Percentiles rank a stretch among this genome's conserved stretches.
These are phyloP conservation scores for Patella vulgata DNA, from an alignment of 1,140 invertebrate species.

Conservation along the genomic window DNA sequence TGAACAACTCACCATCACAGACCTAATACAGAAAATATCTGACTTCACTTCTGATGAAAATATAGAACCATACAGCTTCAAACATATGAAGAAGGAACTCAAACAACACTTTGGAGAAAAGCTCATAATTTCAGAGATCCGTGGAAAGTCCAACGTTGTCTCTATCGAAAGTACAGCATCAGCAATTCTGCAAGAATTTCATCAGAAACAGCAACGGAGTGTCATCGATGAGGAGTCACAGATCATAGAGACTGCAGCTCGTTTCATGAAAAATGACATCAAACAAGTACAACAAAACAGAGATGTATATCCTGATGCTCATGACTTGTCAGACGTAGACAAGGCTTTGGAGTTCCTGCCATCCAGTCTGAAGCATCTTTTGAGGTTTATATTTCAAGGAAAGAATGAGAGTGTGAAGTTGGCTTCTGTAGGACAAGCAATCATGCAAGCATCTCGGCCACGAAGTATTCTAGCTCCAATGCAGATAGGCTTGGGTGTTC, in stretches of 20 bases:
- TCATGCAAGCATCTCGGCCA: slow-evolving; percentile 43
- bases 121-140: slow-evolving; percentile 20
- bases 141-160: slow-evolving; percentile 28
- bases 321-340: slow-evolving; percentile 7
- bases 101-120: slow-evolving; percentile 23
- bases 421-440: slow-evolving; percentile 38
- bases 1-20: slow-evolving; percentile 23
- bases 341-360: slow-evolving; percentile 3
- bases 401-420: slow-evolving; percentile 21
- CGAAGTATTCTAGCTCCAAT: slow-evolving; percentile 40
- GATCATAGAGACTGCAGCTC: slow-evolving; percentile 22
- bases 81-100: slow-evolving; percentile 33
- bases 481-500: slow-evolving; percentile 46
- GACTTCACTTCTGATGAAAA: slow-evolving; percentile 17
- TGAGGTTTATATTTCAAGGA: slow-evolving; percentile 12
- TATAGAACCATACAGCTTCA: slow-evolving; percentile 17
- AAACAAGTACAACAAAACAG: slow-evolving; percentile 17
- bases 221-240: background rate
- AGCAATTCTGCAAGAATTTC: slow-evolving; percentile 22
- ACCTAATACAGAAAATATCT: slow-evolving; percentile 22
- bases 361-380: slow-evolving; percentile 7
- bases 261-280: no score
- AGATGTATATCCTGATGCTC: slow-evolving; percentile 6
- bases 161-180: slow-evolving; percentile 12
- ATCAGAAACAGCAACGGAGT: slow-evolving; percentile 3